Evolutionary conservation across 2,888 invertebrate species (phyloP).

Genomic region (Epinotia demarniana): DNA sequence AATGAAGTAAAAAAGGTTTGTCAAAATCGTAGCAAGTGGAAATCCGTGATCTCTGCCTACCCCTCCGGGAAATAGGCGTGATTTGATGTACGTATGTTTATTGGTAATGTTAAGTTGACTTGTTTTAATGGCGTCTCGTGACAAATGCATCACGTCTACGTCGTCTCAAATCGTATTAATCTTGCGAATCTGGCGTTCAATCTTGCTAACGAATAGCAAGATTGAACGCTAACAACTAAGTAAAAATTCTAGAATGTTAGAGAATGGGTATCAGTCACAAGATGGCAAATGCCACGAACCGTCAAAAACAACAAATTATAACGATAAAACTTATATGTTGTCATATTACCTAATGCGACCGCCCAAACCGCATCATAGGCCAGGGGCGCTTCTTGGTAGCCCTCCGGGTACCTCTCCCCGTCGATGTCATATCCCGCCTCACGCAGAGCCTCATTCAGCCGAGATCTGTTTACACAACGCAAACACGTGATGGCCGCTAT

Average conservation of each 20-base stretch:
- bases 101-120: too few relatives aligned
- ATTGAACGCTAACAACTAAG: too few relatives aligned
- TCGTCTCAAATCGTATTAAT: too few relatives aligned
- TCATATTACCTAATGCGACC: constrained; percentile 91
- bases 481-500: constrained; percentile 50
- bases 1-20: too few relatives aligned
- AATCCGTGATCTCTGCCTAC: too few relatives aligned
- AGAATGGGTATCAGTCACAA: not conserved
- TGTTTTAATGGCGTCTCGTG: not conserved
- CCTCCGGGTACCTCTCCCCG: constrained; percentile 94
- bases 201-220: too few relatives aligned
- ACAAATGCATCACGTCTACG: too few relatives aligned
- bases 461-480: constrained; percentile 80
- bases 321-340: not conserved
- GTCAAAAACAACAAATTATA: not conserved
- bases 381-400: constrained; percentile 98
- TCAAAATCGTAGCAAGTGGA: too few relatives aligned
- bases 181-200: too few relatives aligned
- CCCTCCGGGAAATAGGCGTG: too few relatives aligned
- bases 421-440: constrained; percentile 94
- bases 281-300: not conserved
- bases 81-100: too few relatives aligned
- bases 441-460: constrained; percentile 92
- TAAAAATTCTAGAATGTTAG: not conserved
- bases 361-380: constrained; percentile 99